Evolutionary conservation across 2,797 vertebrate species (phyloP).

Genomic region (Tiaroga cobitis): DNA sequence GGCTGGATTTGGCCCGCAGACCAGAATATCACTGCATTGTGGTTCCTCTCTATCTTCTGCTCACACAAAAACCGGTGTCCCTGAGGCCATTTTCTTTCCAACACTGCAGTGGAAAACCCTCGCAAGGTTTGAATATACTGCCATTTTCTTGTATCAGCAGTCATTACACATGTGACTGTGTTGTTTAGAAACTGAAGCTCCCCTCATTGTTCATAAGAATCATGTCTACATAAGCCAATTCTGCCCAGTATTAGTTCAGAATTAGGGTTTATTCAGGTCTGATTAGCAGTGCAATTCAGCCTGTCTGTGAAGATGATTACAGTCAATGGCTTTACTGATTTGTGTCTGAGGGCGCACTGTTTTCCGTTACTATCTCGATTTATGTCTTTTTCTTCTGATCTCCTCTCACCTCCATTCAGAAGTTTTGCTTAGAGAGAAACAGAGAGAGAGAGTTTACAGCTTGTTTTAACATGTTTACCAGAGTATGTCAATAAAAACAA

Average conservation of each 20-base stretch:
- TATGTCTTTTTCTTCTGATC: background rate
- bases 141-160: conserved; percentile 11
- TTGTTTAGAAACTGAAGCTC: conserved; percentile 29
- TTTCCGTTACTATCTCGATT: conserved; percentile 4
- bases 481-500: background rate
- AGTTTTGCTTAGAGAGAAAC: background rate
- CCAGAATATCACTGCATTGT: conserved; percentile 5
- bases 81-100: conserved; percentile 37
- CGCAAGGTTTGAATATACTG: background rate
- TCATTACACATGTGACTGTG: conserved; percentile 15
- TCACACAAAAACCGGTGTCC: conserved; percentile 24
- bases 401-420: background rate
- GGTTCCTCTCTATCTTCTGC: conserved; percentile 6
- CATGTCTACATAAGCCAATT: conserved; percentile 65
- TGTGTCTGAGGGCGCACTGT: background rate
- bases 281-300: conserved; percentile 71
- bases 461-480: background rate
- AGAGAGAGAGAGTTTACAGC: background rate
- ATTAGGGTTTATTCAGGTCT: conserved; percentile 67
- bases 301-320: conserved; percentile 64
- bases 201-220: conserved; percentile 16
- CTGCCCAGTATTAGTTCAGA: conserved; percentile 72
- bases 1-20: conserved; percentile 7
- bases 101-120: conserved; percentile 20
- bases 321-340: conserved; percentile 67